Percentiles rank a stretch among this genome's conserved stretches.
Evolutionary conservation across 2,888 invertebrate genomes (phyloP).

Genomic region (Frankliniella intonsa): DNA sequence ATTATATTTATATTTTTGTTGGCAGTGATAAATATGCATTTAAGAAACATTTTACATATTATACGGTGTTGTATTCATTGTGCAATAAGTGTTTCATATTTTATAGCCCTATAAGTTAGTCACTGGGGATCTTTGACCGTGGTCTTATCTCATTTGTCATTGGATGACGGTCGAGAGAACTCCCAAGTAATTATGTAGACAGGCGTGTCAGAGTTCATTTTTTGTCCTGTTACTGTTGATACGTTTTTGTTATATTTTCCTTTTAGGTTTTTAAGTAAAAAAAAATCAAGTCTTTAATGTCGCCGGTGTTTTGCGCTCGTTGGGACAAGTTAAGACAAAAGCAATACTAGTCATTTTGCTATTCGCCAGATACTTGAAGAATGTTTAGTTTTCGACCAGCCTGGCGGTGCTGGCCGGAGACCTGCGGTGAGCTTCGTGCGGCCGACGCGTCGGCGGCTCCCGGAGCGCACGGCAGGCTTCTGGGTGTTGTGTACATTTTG

Average conservation of each 20-base stretch:
- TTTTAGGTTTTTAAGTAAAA: background rate
- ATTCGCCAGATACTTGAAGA: background rate
- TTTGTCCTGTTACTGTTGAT: background rate
- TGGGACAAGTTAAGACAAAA: background rate
- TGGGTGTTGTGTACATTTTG: background rate
- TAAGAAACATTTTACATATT: too few relatives aligned
- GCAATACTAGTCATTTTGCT: constrained; percentile 17
- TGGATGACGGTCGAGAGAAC: background rate
- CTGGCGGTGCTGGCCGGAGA: background rate
- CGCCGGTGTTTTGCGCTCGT: too few relatives aligned
- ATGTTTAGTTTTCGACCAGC: background rate
- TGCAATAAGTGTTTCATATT: background rate
- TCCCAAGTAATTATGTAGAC: background rate
- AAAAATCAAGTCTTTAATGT: background rate
- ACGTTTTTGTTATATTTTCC: background rate
- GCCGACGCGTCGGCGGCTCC: background rate
- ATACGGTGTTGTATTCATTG: background rate
- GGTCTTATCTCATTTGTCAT: background rate
- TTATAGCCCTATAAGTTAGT: background rate
- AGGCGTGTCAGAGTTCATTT: background rate
- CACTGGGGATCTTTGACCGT: background rate
- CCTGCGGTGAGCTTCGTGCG: background rate
- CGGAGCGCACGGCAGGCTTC: background rate
- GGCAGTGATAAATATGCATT: background rate
- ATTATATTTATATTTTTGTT: background rate